These are phyloP conservation scores for Lordiphosa andalusiaca DNA, from an alignment of 2,888 invertebrate species.

Conservation along the genomic window DNA sequence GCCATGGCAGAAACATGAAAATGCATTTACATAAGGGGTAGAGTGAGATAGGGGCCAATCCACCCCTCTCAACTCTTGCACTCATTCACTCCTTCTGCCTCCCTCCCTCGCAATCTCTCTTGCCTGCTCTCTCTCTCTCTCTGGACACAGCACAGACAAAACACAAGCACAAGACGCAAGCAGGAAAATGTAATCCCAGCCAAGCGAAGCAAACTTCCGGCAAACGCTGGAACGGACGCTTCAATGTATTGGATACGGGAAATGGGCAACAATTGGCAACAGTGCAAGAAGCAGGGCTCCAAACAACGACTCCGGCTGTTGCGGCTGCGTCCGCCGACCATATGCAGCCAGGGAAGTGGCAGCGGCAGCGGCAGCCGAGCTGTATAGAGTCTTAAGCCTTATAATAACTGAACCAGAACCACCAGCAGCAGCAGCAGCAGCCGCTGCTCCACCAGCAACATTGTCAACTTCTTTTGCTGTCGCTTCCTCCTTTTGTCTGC, in stretches of 20 bases:
- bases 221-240: conserved; percentile 69
- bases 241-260: conserved; percentile 71
- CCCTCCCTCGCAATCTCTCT: background rate
- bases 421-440: conserved; percentile 15
- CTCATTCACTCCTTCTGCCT: background rate
- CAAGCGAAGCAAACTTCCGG: conserved; percentile 73
- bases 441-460: conserved; percentile 14
- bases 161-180: conserved; percentile 45
- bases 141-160: conserved; percentile 11
- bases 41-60: background rate
- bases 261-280: conserved; percentile 69
- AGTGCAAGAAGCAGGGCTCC: conserved; percentile 30
- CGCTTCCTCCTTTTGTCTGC: background rate
- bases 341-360: conserved; percentile 17
- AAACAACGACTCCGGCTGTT: conserved; percentile 7
- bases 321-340: conserved; percentile 13
- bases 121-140: background rate
- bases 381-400: conserved; percentile 46
- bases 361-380: background rate
- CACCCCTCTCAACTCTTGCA: too few relatives aligned
- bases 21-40: conserved; percentile 63
- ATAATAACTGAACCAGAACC: conserved; percentile 56
- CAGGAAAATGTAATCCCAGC: conserved; percentile 73
- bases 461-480: conserved; percentile 6
- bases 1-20: conserved; percentile 64